Conservation (phyloP, 2,888 invertebrate species). For the Agriopis leucophaearia region DNA sequence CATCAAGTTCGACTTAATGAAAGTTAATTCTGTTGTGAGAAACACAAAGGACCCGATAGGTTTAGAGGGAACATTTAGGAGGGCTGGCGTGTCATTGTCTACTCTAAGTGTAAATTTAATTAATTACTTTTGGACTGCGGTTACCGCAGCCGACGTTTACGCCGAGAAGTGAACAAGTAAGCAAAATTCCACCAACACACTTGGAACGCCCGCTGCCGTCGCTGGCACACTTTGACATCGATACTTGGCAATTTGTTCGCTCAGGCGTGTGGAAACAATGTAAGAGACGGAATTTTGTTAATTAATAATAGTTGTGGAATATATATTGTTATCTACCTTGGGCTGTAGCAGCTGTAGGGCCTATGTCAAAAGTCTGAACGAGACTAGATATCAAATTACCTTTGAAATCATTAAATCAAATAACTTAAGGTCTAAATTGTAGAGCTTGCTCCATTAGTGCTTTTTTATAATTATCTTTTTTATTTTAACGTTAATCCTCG, state of each 20-base stretch:
- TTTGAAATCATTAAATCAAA: not conserved
- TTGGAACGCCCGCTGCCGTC: slow-evolving; percentile 3
- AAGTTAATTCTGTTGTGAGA: slow-evolving; percentile 53
- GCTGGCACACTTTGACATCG: slow-evolving; percentile 37
- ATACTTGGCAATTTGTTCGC: slow-evolving; percentile 34
- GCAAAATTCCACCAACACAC: slow-evolving; percentile 39
- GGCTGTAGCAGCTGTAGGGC: not conserved
- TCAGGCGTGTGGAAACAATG: slow-evolving; percentile 12
- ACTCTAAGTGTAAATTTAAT: slow-evolving; percentile 58
- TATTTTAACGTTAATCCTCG: too few species aligned
- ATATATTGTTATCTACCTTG: slow-evolving; percentile 1
- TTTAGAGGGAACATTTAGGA: slow-evolving; percentile 47
- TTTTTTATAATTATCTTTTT: not conserved
- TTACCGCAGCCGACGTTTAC: slow-evolving; percentile 40
- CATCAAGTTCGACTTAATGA: slow-evolving; percentile 50
- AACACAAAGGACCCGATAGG: slow-evolving; percentile 54
- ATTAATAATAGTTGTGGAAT: slow-evolving; percentile 28
- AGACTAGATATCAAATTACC: not conserved
- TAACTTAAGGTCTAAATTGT: not conserved
- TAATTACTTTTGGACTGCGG: slow-evolving; percentile 58
- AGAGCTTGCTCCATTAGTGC: not conserved
- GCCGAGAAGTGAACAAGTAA: slow-evolving; percentile 40
- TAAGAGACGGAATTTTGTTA: slow-evolving; percentile 23
- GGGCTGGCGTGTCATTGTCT: slow-evolving; percentile 53
- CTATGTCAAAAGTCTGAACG: slow-evolving; percentile 1